Base-by-base conservation (phyloP, 2,113 vertebrate genomes). In the Quiscalus mexicanus region DNA sequence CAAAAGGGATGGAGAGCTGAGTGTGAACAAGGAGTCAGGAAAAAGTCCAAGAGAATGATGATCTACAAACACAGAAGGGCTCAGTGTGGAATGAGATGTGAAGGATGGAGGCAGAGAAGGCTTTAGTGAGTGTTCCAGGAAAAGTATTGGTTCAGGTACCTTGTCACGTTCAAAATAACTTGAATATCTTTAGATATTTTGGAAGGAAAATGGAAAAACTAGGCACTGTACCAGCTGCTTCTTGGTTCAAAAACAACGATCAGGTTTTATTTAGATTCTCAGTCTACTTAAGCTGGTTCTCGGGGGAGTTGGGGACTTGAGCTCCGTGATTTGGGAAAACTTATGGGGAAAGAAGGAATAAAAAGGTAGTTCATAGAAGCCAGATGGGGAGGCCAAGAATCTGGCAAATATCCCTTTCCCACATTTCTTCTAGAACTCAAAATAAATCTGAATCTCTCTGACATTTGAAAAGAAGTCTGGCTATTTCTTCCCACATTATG, bases 401-500 rank as follows among this genome's bases (percentile, higher is more conserved):
- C 86, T 96, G 92, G 92, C 96, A 96, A 95, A 95, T 93, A 96
- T 89, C 83, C 90, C 85, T 93, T 95, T 95, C 83, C 93, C 90
- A 93, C 80, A 94, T 94, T 93, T 96, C 88, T 96, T 92, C 93
- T 84, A 94, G 85, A 96, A 94, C 90, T 94, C 93, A 95, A 94
- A 96, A 97, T 97, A 97, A 96, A 96, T 95, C 93, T 90, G 96
- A 97, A 90, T 89, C 53, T 94, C 76, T 95, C 65, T 96, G 93
- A 95, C 94, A 93, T 97, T 89, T 96, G 92, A 94, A 96, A 88
- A 93, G 73, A 96, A 96, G 95, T 92, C 90, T 96, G 90, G 93
- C 92, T 93, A 97, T 93, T 96, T 94, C 93, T 97, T 94, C 73
- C 95, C 64, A 94, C 96, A 94, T 95, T 90, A 92, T 96, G 95